These are phyloP conservation scores for Platichthys stellatus DNA, from an alignment of 2,113 vertebrate species.

Conservation along the genomic window DNA sequence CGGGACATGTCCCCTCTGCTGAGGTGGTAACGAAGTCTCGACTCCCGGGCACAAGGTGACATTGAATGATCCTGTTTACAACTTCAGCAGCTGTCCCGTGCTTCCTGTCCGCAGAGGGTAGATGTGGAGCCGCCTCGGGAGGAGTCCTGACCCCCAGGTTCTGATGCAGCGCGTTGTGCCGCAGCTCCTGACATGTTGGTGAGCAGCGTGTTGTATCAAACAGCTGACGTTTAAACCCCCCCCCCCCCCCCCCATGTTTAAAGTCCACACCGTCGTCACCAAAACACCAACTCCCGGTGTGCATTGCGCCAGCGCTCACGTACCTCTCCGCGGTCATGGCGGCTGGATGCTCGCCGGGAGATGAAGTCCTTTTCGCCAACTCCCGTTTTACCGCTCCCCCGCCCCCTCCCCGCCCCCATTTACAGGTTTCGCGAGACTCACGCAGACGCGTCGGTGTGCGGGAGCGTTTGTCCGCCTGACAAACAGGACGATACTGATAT, in stretches of 20 bases:
- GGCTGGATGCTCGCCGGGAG: slow-evolving; percentile 46
- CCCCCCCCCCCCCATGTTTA: background rate
- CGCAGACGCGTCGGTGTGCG: slow-evolving; percentile 59
- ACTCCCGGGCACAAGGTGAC: too few relatives aligned
- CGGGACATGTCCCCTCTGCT: too few relatives aligned
- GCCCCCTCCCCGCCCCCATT: background rate
- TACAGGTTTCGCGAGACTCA: slow-evolving; percentile 75
- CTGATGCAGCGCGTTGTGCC: too few relatives aligned
- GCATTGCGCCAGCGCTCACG: slow-evolving; percentile 12
- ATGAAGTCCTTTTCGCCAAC: slow-evolving; percentile 36
- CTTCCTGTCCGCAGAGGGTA: too few relatives aligned
- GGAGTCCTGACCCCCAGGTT: too few relatives aligned
- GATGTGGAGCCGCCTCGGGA: too few relatives aligned
- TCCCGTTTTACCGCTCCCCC: slow-evolving; percentile 52
- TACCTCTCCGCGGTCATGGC: background rate
- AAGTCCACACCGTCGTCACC: background rate
- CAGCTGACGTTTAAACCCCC: background rate
- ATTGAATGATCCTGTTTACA: too few relatives aligned
- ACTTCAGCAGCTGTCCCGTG: too few relatives aligned
- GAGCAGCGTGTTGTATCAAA: background rate
- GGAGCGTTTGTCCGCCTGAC: slow-evolving; percentile 61
- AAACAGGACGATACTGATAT: slow-evolving; percentile 67
- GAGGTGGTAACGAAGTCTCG: too few relatives aligned
- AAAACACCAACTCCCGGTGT: slow-evolving; percentile 55
- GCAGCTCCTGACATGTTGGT: background rate